phyloP scores from a whole-genome alignment of 2,888 invertebrate species.

The Glyphotaelius pellucidus region DNA sequence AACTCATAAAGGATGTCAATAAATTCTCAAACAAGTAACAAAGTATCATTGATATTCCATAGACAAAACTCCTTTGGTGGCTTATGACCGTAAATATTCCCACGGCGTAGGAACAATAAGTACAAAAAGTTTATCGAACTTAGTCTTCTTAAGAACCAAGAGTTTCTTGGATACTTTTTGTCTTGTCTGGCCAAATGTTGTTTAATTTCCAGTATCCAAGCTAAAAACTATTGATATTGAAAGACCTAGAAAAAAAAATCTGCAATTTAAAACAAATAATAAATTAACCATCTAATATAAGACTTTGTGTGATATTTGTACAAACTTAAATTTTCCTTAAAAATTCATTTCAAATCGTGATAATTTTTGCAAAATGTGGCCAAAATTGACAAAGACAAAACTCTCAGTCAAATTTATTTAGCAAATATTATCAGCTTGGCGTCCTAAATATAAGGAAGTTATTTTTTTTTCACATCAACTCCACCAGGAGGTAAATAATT shows the following conservation, averaged over 20 bases:
- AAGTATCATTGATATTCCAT: slow-evolving; percentile 59
- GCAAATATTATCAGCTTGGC: too few relatives aligned
- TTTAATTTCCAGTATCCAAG: not conserved
- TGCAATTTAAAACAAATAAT: not conserved
- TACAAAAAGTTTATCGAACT: slow-evolving; percentile 47
- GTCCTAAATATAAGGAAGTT: too few relatives aligned
- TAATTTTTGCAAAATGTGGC: too few relatives aligned
- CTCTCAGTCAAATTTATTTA: too few relatives aligned
- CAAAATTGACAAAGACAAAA: too few relatives aligned
- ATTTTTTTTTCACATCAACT: too few relatives aligned
- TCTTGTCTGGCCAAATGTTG: not conserved
- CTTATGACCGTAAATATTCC: slow-evolving; percentile 60
- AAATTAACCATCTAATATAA: too few relatives aligned
- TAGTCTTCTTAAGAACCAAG: slow-evolving; percentile 8
- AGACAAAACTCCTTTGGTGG: slow-evolving; percentile 49
- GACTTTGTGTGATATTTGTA: too few relatives aligned
- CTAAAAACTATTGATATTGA: not conserved
- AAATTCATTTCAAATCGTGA: too few relatives aligned
- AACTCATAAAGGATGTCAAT: not conserved
- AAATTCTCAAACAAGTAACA: not conserved
- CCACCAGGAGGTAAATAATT: too few relatives aligned
- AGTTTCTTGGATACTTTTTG: not conserved
- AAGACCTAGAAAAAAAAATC: not conserved
- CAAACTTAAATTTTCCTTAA: too few relatives aligned
- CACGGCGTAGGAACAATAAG: slow-evolving; percentile 19